phyloP scores from a whole-genome alignment of 2,888 invertebrate genomes.

The Orchesella flavescens region DNA sequence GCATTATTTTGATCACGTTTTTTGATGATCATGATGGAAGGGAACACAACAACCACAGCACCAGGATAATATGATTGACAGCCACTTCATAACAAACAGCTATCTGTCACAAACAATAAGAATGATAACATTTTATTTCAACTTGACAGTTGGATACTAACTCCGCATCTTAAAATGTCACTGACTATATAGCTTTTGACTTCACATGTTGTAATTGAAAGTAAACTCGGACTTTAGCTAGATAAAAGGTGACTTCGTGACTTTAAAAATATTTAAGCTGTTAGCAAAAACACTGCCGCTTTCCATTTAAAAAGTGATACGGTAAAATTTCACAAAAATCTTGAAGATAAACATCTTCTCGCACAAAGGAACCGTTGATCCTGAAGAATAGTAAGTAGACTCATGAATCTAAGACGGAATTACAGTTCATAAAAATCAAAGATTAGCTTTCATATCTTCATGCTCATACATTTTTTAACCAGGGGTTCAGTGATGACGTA shows the following conservation, averaged over 20 bases:
- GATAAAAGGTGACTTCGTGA: no score
- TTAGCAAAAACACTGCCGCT: no score
- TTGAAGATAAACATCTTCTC: no score
- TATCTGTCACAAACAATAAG: slow-evolving; percentile 48
- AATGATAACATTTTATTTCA: slow-evolving; percentile 31
- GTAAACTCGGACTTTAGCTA: no score
- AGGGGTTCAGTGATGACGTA: slow-evolving; percentile 24
- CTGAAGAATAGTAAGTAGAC: no score
- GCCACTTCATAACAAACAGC: slow-evolving; percentile 4
- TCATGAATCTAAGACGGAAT: no score
- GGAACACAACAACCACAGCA: slow-evolving; percentile 16
- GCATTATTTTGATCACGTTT: slow-evolving; percentile 50
- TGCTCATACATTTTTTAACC: background rate
- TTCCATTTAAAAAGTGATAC: background rate
- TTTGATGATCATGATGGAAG: slow-evolving; percentile 1
- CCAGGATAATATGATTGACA: slow-evolving; percentile 45
- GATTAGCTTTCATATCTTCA: background rate
- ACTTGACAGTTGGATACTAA: slow-evolving; percentile 34
- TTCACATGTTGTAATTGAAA: no score
- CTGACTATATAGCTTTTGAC: no score
- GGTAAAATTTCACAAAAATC: background rate
- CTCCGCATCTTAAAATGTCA: background rate
- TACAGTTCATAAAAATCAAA: no score
- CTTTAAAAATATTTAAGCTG: no score
- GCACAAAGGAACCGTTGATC: no score